Conservation (phyloP, 2,797 vertebrate species). For the Pipistrellus pipistrellus region DNA sequence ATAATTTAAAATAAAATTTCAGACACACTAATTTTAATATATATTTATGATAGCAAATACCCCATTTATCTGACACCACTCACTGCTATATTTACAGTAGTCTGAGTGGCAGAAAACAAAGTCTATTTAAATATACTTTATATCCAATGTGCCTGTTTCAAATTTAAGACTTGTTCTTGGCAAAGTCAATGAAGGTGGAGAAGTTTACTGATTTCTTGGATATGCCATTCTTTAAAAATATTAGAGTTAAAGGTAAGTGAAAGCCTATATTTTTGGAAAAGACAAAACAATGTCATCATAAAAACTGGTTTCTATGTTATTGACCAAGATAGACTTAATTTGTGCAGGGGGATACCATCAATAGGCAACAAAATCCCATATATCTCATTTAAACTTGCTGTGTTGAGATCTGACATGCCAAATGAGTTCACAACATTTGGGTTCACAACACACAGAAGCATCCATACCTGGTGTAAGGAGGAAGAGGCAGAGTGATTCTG, state of each 20-base stretch:
- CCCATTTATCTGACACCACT: slow-evolving; percentile 20
- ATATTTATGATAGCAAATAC: slow-evolving; percentile 12
- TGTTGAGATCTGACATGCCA: not conserved
- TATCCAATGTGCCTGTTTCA: not conserved
- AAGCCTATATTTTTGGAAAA: slow-evolving; percentile 24
- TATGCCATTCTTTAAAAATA: slow-evolving; percentile 28
- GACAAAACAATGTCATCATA: not conserved
- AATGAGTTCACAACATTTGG: not conserved
- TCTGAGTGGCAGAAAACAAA: slow-evolving; percentile 21
- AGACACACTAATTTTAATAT: slow-evolving; percentile 48
- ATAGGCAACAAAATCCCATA: slow-evolving; percentile 21
- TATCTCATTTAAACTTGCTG: slow-evolving; percentile 42
- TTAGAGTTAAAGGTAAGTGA: slow-evolving; percentile 42
- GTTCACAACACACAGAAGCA: slow-evolving; percentile 54
- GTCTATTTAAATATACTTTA: not conserved
- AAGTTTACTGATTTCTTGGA: slow-evolving; percentile 16
- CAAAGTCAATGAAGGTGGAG: slow-evolving; percentile 37
- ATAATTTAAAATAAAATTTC: slow-evolving; percentile 50
- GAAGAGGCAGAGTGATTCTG: slow-evolving; percentile 95
- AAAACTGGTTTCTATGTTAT: slow-evolving; percentile 20
- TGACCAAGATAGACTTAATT: not conserved
- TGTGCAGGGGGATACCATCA: not conserved
- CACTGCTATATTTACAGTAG: not conserved
- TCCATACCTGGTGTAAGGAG: slow-evolving; percentile 95
- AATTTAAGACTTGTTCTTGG: slow-evolving; percentile 50